phyloP scores from a whole-genome alignment of 2,888 invertebrate genomes.

The Gibbula magus region DNA sequence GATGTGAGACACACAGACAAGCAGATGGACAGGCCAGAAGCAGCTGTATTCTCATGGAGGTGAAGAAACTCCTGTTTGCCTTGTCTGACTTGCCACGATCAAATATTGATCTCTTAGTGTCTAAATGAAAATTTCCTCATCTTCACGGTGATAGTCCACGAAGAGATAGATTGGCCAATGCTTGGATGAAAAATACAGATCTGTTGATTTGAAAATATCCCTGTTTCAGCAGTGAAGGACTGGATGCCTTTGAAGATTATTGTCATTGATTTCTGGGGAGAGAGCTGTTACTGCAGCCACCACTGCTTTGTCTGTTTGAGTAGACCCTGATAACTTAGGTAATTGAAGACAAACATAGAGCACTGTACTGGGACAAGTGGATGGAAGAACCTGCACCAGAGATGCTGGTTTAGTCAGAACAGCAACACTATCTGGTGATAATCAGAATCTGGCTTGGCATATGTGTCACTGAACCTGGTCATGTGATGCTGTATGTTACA shows the following conservation, averaged over 20 bases:
- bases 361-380: not conserved
- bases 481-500: too few species aligned
- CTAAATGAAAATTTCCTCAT: not conserved
- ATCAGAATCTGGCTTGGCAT: too few species aligned
- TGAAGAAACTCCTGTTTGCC: not conserved
- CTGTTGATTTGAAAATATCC: not conserved
- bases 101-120: not conserved
- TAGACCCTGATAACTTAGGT: not conserved
- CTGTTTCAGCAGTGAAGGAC: not conserved
- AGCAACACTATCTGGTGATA: too few species aligned
- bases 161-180: not conserved
- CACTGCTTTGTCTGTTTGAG: not conserved
- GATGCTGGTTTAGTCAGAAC: too few species aligned
- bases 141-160: not conserved
- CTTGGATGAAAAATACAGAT: slow-evolving; percentile 3
- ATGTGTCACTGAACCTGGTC: too few species aligned
- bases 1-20: too few species aligned
- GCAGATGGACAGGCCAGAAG: too few species aligned
- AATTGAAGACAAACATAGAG: not conserved
- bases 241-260: slow-evolving; percentile 8
- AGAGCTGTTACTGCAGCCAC: not conserved
- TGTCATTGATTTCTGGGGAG: not conserved
- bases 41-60: too few species aligned
- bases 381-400: too few species aligned
- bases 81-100: not conserved